Conservation (phyloP, 2,888 invertebrate genomes). For the Macrophya annulata region DNA sequence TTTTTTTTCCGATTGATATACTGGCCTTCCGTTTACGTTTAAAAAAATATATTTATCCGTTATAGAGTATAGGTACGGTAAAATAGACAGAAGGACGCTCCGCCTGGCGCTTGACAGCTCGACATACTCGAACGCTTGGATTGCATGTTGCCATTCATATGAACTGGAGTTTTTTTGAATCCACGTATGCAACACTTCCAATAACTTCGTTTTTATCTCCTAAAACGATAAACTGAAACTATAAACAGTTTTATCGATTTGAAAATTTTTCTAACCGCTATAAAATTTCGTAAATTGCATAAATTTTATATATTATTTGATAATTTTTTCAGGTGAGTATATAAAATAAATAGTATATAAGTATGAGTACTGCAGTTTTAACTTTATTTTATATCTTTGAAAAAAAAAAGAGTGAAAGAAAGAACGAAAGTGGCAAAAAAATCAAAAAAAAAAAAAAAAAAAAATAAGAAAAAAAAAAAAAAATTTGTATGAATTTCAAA, state of each 20-base stretch:
- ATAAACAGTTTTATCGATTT: constrained; percentile 48
- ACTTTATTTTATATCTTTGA: background rate
- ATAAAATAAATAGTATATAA: background rate
- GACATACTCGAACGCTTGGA: constrained; percentile 46
- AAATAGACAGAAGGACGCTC: constrained; percentile 27
- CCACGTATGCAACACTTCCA: constrained; percentile 30
- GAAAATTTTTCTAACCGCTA: constrained; percentile 20
- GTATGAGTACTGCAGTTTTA: background rate
- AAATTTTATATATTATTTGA: too few relatives aligned
- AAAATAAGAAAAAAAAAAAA: background rate
- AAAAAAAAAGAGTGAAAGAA: background rate
- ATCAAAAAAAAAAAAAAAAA: background rate
- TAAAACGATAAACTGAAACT: constrained; percentile 30
- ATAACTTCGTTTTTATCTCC: constrained; percentile 39
- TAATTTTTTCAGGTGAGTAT: too few relatives aligned
- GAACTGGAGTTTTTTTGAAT: constrained; percentile 12
- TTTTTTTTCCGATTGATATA: background rate
- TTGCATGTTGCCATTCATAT: constrained; percentile 46
- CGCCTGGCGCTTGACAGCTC: constrained; percentile 51
- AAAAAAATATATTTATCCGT: background rate
- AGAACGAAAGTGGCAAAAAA: too few relatives aligned
- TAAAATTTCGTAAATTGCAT: background rate
- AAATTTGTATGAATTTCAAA: background rate
- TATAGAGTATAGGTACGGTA: background rate
- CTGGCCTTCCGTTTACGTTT: background rate